Percentiles rank a stretch among this genome's conserved stretches.
phyloP scores from a whole-genome alignment of 1,140 invertebrate genomes.

The Diachasma alloeum region DNA sequence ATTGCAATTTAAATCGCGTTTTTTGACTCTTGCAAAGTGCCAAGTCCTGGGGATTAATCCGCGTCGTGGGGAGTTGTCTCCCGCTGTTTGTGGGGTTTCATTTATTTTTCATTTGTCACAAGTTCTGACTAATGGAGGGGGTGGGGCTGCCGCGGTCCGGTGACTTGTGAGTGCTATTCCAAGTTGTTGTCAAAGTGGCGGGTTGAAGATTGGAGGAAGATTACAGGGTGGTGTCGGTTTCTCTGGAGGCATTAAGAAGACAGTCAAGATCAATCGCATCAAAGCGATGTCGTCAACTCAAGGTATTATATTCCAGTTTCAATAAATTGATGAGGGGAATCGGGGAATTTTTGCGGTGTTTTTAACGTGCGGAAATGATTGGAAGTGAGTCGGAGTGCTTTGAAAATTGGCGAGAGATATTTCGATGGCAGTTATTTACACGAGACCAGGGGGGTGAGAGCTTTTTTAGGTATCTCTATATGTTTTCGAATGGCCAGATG shows the following conservation, averaged over 20 bases:
- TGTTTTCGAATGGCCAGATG: neutral
- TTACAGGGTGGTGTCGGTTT: slow-evolving; percentile 33
- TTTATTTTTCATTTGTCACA: neutral
- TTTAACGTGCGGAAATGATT: neutral
- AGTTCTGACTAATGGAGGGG: slow-evolving; percentile 4
- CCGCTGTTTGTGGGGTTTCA: no score
- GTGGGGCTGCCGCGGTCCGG: slow-evolving; percentile 8
- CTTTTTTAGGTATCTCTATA: slow-evolving; percentile 7
- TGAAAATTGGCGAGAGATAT: neutral
- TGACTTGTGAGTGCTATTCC: slow-evolving; percentile 19
- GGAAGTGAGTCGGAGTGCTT: neutral
- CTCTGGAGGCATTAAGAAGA: slow-evolving; percentile 74
- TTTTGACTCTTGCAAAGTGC: no score
- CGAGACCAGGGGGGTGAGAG: neutral
- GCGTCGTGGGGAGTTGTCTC: no score
- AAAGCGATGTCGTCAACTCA: slow-evolving; percentile 74
- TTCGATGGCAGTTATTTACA: neutral
- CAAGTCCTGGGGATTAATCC: no score
- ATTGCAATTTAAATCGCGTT: no score
- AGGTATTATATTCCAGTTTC: slow-evolving; percentile 60
- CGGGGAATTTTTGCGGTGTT: neutral
- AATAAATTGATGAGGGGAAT: no score
- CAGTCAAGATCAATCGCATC: slow-evolving; percentile 76
- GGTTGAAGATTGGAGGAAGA: slow-evolving; percentile 28
- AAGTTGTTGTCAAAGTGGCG: slow-evolving; percentile 21